Conservation (phyloP, 2,888 invertebrate genomes). For the Eristalinus aeneus region DNA sequence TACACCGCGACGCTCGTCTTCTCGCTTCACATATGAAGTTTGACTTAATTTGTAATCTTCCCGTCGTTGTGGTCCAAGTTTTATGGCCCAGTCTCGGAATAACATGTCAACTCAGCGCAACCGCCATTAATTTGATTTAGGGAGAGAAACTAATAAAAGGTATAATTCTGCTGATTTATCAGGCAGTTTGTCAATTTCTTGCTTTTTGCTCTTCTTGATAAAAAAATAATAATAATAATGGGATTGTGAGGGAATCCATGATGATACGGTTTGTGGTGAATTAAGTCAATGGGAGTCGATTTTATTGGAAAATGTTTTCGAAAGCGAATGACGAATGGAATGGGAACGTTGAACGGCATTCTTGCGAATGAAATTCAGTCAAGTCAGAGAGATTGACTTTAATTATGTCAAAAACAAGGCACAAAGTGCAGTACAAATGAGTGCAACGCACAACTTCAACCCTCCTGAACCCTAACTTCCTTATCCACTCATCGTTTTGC, state of each 20-base stretch:
- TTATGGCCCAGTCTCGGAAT: constrained; percentile 25
- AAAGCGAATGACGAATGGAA: too few relatives aligned
- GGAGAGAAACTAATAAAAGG: constrained; percentile 34
- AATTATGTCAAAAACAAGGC: too few relatives aligned
- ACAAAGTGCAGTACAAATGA: too few relatives aligned
- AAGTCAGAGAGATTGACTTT: too few relatives aligned
- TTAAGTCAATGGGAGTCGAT: not conserved
- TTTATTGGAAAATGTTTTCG: not conserved
- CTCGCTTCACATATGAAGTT: constrained; percentile 8
- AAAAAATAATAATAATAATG: constrained; percentile 19
- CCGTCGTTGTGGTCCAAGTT: not conserved
- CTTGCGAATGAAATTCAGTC: too few relatives aligned
- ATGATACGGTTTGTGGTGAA: not conserved
- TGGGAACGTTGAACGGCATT: too few relatives aligned
- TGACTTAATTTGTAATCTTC: constrained; percentile 19
- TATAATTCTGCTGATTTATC: constrained; percentile 44
- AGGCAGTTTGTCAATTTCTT: constrained; percentile 16
- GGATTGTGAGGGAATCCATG: not conserved
- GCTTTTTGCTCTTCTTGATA: not conserved
- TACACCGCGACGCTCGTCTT: not conserved
- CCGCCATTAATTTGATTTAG: constrained; percentile 32
- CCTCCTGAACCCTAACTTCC: too few relatives aligned
- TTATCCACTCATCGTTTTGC: not conserved
- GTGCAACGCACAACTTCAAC: too few relatives aligned
- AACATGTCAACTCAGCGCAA: constrained; percentile 38